Evolutionary conservation across 2,113 vertebrate species (phyloP).

Genomic region (Hoplias malabaricus): DNA sequence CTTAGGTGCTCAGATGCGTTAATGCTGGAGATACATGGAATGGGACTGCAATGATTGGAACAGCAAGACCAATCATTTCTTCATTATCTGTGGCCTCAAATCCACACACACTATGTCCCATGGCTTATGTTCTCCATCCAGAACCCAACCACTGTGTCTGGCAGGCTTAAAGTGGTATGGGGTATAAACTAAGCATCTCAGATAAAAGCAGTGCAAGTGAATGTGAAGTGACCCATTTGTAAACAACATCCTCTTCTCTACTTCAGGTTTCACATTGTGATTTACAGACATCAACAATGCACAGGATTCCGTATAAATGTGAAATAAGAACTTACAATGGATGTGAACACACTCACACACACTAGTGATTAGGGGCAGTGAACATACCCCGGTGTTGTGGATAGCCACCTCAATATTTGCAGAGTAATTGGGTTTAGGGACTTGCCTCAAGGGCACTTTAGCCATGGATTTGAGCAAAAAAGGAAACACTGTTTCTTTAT

Average conservation of each 20-base stretch:
- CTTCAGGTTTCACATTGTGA: background rate
- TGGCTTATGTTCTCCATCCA: background rate
- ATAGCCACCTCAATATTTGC: too few species aligned
- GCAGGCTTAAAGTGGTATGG: slow-evolving; percentile 1
- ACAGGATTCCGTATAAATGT: background rate
- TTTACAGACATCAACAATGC: background rate
- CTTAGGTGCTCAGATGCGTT: background rate
- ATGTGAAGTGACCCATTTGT: background rate
- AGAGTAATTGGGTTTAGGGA: too few species aligned
- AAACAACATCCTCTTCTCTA: background rate
- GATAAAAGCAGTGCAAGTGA: background rate
- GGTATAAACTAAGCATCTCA: slow-evolving; percentile 2
- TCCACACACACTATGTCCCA: slow-evolving; percentile 11
- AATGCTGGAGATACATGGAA: background rate
- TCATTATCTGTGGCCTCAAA: slow-evolving; percentile 32
- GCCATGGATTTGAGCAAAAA: background rate
- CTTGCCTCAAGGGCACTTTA: too few species aligned
- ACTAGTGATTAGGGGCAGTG: too few species aligned
- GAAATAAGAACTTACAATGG: background rate
- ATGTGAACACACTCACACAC: too few species aligned
- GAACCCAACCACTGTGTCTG: slow-evolving; percentile 5
- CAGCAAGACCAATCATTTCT: slow-evolving; percentile 47
- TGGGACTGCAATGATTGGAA: slow-evolving; percentile 31
- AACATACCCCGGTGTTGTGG: too few species aligned
- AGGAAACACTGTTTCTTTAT: too few species aligned